Conservation (phyloP, 2,888 invertebrate genomes). For the Danaus chrysippus region DNA sequence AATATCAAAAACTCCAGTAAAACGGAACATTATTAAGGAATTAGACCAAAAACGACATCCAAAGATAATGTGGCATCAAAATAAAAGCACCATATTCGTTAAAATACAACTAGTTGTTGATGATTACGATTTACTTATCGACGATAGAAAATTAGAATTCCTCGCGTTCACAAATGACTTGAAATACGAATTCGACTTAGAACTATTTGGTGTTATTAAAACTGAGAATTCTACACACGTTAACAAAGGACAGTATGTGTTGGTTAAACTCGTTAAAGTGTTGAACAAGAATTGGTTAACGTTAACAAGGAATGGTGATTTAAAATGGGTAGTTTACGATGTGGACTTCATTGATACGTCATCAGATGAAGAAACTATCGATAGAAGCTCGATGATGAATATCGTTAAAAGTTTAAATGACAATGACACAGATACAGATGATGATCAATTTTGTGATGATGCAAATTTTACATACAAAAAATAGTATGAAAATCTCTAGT, state of each 20-base stretch:
- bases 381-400: slow-evolving; percentile 14
- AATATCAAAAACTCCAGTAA: slow-evolving; percentile 16
- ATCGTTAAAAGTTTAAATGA: slow-evolving; percentile 15
- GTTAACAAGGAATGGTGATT: slow-evolving; percentile 43
- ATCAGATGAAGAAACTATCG: slow-evolving; percentile 51
- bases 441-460: slow-evolving; percentile 23
- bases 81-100: slow-evolving; percentile 43
- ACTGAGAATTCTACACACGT: slow-evolving; percentile 43
- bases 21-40: slow-evolving; percentile 19
- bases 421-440: slow-evolving; percentile 12
- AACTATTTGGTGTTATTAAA: slow-evolving; percentile 60
- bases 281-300: slow-evolving; percentile 55
- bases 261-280: slow-evolving; percentile 51
- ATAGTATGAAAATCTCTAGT: neutral
- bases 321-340: slow-evolving; percentile 65
- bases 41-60: slow-evolving; percentile 44
- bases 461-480: slow-evolving; percentile 18
- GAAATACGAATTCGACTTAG: slow-evolving; percentile 56
- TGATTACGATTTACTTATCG: slow-evolving; percentile 50
- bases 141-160: slow-evolving; percentile 49
- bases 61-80: slow-evolving; percentile 62
- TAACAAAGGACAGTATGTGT: slow-evolving; percentile 61
- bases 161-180: slow-evolving; percentile 43
- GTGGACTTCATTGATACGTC: slow-evolving; percentile 54
- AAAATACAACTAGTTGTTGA: slow-evolving; percentile 59